Evolutionary conservation across 2,113 vertebrate species (phyloP), one percentile per base, ranked within the genome.

Genomic region (Phalacrocorax aristotelis): DNA sequence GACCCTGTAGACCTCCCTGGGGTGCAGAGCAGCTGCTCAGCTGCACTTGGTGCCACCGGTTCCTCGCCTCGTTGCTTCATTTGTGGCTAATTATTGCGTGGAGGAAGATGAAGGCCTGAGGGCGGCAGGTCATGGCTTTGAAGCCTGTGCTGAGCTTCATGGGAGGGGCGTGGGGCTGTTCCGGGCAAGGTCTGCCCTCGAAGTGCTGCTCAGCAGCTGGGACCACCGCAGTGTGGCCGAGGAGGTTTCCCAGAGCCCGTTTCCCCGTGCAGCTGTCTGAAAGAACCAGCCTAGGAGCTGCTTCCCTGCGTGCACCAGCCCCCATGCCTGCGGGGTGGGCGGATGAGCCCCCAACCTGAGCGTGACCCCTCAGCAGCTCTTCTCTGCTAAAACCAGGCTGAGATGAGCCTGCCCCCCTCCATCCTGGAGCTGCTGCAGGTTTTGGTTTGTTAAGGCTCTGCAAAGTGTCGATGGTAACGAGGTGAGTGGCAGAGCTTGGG

Each of bases 391-490:
- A 46, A 23, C 22, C 61, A 2, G 36, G 29, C 62, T 15, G 25
- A 12, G 57, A 2, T 5, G 5, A 15, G 12, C 40, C 54, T 49
- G 34, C 20, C 27, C 9, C 10, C 14, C 25, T 52, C 42, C 19
- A 8, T 9, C 66, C 74, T 2, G 0, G 3, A 14, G 36, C 49
- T 23, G 27, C 48, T 13, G 74, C 21, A 5, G 36, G 25, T 38
- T 11, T 57, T 0, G 0, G 10, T 13, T 64, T 27, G 1, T 64
- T 12, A 16, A 10, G 3, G 29, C 68, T 76, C 57, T 58, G 82
- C 20, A 20, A 19, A 12, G 58, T 0, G 0, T 9, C 13, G 57
- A 1, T 13, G 57, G 3, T 26, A 16, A 32, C 0, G 1, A 52
- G 57, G 57, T 9, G 34, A 91, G 58, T 21, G 11, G 25, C 60